Evolutionary conservation across 1,140 invertebrate genomes (phyloP), one percentile per base, ranked within the genome.

Genomic region (Trichoplusia ni): DNA sequence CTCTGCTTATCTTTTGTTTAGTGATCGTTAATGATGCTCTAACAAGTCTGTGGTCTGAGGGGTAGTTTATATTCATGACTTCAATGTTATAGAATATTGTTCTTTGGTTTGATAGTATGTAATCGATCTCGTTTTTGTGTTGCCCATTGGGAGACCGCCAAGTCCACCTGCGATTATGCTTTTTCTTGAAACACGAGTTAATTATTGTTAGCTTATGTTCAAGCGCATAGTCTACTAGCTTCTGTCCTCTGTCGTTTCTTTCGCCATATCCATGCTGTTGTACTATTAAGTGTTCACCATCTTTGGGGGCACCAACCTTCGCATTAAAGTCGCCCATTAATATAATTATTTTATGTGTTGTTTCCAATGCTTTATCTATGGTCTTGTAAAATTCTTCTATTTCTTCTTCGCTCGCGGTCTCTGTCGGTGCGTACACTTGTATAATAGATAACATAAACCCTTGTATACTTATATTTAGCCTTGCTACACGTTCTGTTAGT

Each of bases 401-500:
- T 11, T 35, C 31, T 3, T 1, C 1, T 1, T 35, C 31, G 9
- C 31, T 35, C 13, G 31, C 31, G 1, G 31, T 2, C 13, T 35
- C 31, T 38, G 63, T 72, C 40, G 69, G 69, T 5, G 69, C 62
- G 25, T 67, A 71, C 16, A 44, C 60, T 67, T 64, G 64, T 46
- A 71, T 67, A 16, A 71, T 62, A 29, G 49, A 65, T 68, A 68
- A 40, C 13, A 68, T 38, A 21, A 61, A 27, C 6, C 9, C 31
- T 7, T 66, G 44, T 27, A 71, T 67, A 31, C 63, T 13, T 23
- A 71, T 35, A n/a, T 35, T 63, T 18, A 71, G 19, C 7, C 67
- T 21, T 25, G 64, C 69, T 35, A 71, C 64, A 49, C 69, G 51
- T 71, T 71, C 60, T 40, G 64, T 61, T 13, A 67, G 18, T 13